Conservation (phyloP, 2,888 invertebrate genomes). For the Eilema caniola region DNA sequence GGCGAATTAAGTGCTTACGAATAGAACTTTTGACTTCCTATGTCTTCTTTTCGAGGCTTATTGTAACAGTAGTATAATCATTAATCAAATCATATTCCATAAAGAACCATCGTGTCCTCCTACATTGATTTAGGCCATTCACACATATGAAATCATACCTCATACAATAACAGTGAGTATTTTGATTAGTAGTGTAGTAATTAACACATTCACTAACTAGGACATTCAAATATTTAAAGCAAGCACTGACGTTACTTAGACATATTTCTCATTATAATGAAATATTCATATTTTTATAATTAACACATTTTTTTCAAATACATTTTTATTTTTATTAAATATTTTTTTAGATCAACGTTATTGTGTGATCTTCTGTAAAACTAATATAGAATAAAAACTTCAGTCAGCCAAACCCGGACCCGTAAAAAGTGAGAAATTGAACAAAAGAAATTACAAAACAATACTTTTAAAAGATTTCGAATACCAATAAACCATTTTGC, state of each 20-base stretch:
- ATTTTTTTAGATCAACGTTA: background rate
- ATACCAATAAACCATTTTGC: background rate
- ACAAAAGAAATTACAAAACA: background rate
- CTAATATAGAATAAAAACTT: background rate
- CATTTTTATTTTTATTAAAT: no score
- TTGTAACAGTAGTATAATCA: background rate
- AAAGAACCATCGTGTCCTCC: background rate
- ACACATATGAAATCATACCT: background rate
- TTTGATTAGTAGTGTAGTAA: conserved; percentile 2
- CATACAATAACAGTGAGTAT: background rate
- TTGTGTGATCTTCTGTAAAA: background rate
- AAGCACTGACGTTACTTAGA: background rate
- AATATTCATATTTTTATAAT: background rate
- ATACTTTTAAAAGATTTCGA: background rate
- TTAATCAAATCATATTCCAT: background rate
- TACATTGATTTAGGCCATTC: background rate
- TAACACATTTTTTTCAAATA: background rate
- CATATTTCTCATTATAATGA: background rate
- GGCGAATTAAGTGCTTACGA: conserved; percentile 49
- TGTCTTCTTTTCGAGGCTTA: conserved; percentile 22
- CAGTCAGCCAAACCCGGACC: background rate
- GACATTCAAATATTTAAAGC: conserved; percentile 12
- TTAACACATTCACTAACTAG: conserved; percentile 13
- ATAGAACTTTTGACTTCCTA: conserved; percentile 44
- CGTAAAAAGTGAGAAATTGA: background rate